Evolutionary conservation across 2,888 invertebrate species (phyloP), one percentile per base, ranked within the genome.

Genomic region (Calameuta filiformis): DNA sequence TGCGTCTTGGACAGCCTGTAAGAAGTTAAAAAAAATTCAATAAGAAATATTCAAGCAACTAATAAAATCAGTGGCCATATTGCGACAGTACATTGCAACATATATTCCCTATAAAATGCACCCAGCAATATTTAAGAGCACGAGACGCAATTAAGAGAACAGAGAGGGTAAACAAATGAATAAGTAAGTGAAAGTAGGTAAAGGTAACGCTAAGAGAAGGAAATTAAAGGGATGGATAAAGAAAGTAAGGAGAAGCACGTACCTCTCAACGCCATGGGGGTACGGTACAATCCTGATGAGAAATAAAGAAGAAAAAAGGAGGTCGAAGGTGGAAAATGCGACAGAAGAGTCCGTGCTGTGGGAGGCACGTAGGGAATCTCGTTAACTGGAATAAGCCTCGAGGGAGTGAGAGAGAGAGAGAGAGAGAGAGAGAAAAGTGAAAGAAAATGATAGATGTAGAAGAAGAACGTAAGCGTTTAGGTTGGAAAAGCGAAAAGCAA

Each of bases 261-360:
- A 23, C 56, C 56, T 56, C 23, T 56, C 23, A 9, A 23, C 23
- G 56, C 56, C 56, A 23, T 23, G 56, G 56, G 56, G 2, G 56
- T 0, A 56, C 56, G 40, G 40, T 40, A 15, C 40, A 40, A 2
- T 15, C 40, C 15, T 40, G 40, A 40, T 40, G 40, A 40, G 15
- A 40, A 40, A 15, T 15, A 56, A 56, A 56, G 15, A 23, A 23
- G 6, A 40, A 56, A 56, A 56, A 56, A 56, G 6, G 9, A 56
- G 23, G 56, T 23, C 56, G 56, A 56, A 23, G 56, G 68, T 77
- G 75, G 81, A 79, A 81, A 84, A 83, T 81, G 84, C 83, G 81
- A 80, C 75, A 23, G 56, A 73, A 73, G 81, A 81, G 78, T 81
- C 78, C 79, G 79, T 83, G 84, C 80, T 81, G 81, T 23, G 76